Evolutionary conservation across 2,797 vertebrate species (phyloP).

Genomic region (Garrulus glandarius): DNA sequence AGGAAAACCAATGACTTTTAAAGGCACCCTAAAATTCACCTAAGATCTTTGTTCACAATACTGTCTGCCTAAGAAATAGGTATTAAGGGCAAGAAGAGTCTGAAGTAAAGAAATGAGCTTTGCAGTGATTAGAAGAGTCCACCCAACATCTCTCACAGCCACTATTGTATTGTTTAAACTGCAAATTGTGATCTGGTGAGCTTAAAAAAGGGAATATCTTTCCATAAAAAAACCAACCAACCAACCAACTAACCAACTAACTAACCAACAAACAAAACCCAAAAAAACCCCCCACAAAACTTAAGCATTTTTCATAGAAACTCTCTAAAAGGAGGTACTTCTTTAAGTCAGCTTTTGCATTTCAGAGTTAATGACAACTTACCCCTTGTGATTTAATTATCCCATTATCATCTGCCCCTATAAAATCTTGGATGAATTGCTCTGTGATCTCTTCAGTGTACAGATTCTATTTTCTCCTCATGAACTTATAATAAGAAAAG

Average conservation of each 20-base stretch:
- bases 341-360: neutral
- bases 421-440: neutral
- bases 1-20: neutral
- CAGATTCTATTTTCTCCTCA: neutral
- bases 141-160: neutral
- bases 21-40: neutral
- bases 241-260: too few species aligned
- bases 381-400: neutral
- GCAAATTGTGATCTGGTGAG: neutral
- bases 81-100: neutral
- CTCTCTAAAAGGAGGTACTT: neutral
- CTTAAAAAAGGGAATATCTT: neutral
- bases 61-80: neutral
- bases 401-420: neutral
- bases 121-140: neutral
- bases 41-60: neutral
- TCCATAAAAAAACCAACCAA: neutral
- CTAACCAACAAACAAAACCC: neutral
- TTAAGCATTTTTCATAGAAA: neutral
- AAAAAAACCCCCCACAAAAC: neutral
- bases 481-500: constrained; percentile 34
- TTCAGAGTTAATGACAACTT: neutral
- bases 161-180: neutral
- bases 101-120: neutral
- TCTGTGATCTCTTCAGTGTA: neutral